phyloP scores from a whole-genome alignment of 2,888 invertebrate species.

The Eupithecia abbreviata region DNA sequence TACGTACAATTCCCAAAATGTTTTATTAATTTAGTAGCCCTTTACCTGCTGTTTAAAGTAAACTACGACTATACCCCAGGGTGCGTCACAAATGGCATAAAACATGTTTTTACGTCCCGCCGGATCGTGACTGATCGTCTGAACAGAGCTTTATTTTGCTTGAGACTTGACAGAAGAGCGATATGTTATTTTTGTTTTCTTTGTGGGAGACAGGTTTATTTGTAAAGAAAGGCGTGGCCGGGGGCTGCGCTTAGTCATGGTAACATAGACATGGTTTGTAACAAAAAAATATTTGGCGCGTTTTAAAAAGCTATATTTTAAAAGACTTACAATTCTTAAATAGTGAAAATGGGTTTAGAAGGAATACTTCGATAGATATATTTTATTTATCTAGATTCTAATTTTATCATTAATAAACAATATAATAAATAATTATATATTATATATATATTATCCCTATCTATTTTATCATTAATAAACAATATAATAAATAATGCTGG shows the following conservation, averaged over 20 bases:
- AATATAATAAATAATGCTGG: too few relatives aligned
- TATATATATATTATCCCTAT: too few relatives aligned
- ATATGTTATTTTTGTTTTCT: conserved; percentile 19
- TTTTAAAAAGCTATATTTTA: too few relatives aligned
- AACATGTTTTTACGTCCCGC: conserved; percentile 41
- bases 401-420: too few relatives aligned
- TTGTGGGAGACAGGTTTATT: conserved; percentile 14
- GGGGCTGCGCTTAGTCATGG: background rate
- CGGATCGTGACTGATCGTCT: conserved; percentile 38
- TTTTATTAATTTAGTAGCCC: background rate
- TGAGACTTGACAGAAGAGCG: conserved; percentile 24
- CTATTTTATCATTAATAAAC: too few relatives aligned
- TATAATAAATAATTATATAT: too few relatives aligned
- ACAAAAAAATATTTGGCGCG: too few relatives aligned
- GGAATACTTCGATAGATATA: too few relatives aligned
- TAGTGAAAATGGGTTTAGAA: too few relatives aligned
- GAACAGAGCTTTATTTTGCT: conserved; percentile 33
- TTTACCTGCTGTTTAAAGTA: conserved; percentile 18
- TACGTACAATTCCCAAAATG: too few relatives aligned
- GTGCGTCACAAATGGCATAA: conserved; percentile 40
- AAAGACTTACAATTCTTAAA: too few relatives aligned
- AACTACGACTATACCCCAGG: conserved; percentile 29
- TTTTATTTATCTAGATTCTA: too few relatives aligned
- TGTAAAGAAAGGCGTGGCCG: conserved; percentile 2
- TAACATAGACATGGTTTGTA: background rate